Percentiles rank a stretch among this genome's conserved stretches.
These are phyloP conservation scores for Neocrepidodera transversa DNA, from an alignment of 2,888 invertebrate species.

Conservation along the genomic window DNA sequence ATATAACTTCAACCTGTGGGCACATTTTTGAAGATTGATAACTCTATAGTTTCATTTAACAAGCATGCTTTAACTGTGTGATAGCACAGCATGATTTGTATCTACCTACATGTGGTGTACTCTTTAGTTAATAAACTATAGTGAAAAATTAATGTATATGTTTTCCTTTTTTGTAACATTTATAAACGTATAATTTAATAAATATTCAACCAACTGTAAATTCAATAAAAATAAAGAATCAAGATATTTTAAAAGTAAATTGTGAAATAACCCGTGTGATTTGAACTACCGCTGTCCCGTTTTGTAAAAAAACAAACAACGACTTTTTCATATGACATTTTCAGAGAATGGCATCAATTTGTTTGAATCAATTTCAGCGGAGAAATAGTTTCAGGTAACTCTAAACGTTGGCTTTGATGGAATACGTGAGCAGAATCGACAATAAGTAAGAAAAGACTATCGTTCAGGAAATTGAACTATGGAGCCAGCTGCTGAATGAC, in stretches of 20 bases:
- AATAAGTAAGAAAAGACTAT: slow-evolving; percentile 33
- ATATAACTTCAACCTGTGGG: too few relatives aligned
- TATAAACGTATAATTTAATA: too few relatives aligned
- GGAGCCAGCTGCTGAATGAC: slow-evolving; percentile 43
- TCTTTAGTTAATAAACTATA: too few relatives aligned
- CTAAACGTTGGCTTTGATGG: slow-evolving; percentile 52
- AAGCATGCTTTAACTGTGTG: too few relatives aligned
- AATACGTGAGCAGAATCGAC: slow-evolving; percentile 51
- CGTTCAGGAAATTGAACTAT: slow-evolving; percentile 52
- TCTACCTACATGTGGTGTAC: too few relatives aligned
- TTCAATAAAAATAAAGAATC: background rate
- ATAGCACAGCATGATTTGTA: too few relatives aligned
- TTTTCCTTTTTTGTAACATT: too few relatives aligned
- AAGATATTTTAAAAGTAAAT: background rate
- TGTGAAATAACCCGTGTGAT: background rate
- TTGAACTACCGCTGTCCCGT: background rate
- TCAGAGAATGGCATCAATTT: slow-evolving; percentile 37
- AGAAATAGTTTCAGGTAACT: slow-evolving; percentile 47
- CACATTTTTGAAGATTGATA: too few relatives aligned
- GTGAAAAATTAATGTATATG: too few relatives aligned
- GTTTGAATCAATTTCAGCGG: slow-evolving; percentile 39
- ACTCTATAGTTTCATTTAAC: too few relatives aligned
- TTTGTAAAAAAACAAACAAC: slow-evolving; percentile 12
- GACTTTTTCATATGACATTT: slow-evolving; percentile 25
- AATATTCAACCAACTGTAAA: background rate